These are phyloP conservation scores for Cosmorhoe ocellata DNA, from an alignment of 2,888 invertebrate species.

Conservation along the genomic window DNA sequence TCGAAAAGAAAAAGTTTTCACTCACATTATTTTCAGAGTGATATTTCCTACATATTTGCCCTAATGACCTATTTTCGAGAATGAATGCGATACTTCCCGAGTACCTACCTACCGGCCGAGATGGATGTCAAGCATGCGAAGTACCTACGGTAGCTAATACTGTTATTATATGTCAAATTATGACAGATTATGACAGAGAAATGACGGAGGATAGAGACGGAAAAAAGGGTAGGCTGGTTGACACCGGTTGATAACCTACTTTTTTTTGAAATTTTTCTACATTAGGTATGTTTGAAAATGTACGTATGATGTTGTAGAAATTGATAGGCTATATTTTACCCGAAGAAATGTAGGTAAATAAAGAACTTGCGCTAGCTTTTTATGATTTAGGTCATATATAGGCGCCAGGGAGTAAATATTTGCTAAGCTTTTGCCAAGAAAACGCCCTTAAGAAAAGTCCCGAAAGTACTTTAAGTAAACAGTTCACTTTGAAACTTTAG, in stretches of 20 bases:
- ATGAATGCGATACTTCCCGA: slow-evolving; percentile 1
- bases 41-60: neutral
- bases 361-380: neutral
- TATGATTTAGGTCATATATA: neutral
- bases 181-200: too few species aligned
- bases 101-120: too few species aligned
- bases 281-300: too few species aligned
- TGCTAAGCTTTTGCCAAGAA: neutral
- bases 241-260: too few species aligned
- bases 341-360: too few species aligned
- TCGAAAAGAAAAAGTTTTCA: too few species aligned
- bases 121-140: slow-evolving; percentile 5
- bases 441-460: neutral
- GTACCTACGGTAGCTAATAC: neutral
- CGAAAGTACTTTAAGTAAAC: neutral
- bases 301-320: too few species aligned
- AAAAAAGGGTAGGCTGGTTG: neutral
- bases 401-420: neutral
- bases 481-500: neutral
- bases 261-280: too few species aligned
- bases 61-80: slow-evolving; percentile 4
- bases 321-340: too few species aligned
- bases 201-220: neutral
- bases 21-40: too few species aligned
- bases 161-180: slow-evolving; percentile 4